Evolutionary conservation across 64 coral and sea anemone species (phyloP).

Genomic region (Stylophora pistillata): DNA sequence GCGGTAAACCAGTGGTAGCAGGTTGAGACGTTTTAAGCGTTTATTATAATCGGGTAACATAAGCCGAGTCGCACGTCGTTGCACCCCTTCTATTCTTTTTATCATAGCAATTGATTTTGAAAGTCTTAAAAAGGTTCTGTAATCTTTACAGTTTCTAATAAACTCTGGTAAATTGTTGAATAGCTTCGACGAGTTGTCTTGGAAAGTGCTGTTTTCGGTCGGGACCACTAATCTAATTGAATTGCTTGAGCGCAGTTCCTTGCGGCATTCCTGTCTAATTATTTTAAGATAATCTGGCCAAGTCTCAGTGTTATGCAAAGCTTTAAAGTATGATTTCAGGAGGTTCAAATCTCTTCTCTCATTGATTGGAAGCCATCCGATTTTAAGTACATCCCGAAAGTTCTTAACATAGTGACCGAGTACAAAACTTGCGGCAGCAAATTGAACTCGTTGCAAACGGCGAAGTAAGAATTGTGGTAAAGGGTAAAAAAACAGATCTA

Average conservation of each 20-base stretch:
- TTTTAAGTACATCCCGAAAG: slow-evolving; percentile 34
- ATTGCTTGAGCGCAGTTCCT: too few relatives aligned
- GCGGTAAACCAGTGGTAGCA: too few relatives aligned
- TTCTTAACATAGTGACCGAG: slow-evolving; percentile 36
- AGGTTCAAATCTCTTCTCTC: slow-evolving; percentile 64
- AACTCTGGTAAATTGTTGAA: not conserved
- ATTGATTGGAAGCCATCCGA: slow-evolving; percentile 45
- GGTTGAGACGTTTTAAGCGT: too few relatives aligned
- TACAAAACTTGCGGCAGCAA: slow-evolving; percentile 30
- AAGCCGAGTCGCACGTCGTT: too few relatives aligned
- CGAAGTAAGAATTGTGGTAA: slow-evolving; percentile 52
- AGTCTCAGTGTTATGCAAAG: slow-evolving; percentile 39
- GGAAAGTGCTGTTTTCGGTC: slow-evolving; percentile 26
- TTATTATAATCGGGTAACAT: too few relatives aligned
- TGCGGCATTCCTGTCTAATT: too few relatives aligned
- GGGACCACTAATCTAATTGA: slow-evolving; percentile 12
- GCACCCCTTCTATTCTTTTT: too few relatives aligned
- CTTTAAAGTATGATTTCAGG: slow-evolving; percentile 51
- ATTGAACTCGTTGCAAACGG: slow-evolving; percentile 60
- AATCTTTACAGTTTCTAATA: too few relatives aligned
- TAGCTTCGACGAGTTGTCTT: slow-evolving; percentile 14
- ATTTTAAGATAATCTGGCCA: not conserved
- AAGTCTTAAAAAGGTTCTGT: too few relatives aligned
- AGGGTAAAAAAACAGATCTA: slow-evolving; percentile 50
- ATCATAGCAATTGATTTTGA: too few relatives aligned